Percentiles rank a stretch among this genome's conserved stretches.
Conservation (phyloP, 2,888 invertebrate species). For the Nebria brevicollis region DNA sequence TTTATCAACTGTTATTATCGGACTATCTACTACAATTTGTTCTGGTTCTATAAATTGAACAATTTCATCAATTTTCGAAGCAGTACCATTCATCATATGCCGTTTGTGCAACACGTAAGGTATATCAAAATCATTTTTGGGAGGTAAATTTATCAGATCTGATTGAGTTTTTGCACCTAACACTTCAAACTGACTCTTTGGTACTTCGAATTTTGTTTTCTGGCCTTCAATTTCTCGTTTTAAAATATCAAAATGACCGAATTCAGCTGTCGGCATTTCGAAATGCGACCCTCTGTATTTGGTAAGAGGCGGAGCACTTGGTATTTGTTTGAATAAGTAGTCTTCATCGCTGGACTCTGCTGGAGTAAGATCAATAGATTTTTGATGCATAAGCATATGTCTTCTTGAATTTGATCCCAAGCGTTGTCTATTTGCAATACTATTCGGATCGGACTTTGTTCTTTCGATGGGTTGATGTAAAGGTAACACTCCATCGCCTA, state of each 20-base stretch:
- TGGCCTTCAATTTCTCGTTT: slow-evolving; percentile 64
- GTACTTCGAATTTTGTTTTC: slow-evolving; percentile 76
- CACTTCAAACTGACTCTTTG: slow-evolving; percentile 78
- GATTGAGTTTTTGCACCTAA: slow-evolving; percentile 63
- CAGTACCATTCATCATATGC: slow-evolving; percentile 87
- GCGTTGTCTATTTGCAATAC: slow-evolving; percentile 76
- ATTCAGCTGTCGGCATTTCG: slow-evolving; percentile 63
- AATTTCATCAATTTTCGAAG: slow-evolving; percentile 63
- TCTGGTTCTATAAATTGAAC: slow-evolving; percentile 49
- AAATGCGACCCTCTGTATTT: slow-evolving; percentile 66
- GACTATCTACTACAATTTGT: slow-evolving; percentile 32
- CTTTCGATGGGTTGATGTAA: slow-evolving; percentile 81
- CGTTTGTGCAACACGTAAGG: slow-evolving; percentile 87
- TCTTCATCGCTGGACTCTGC: slow-evolving; percentile 88
- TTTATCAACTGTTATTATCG: slow-evolving; percentile 36
- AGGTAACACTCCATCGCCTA: slow-evolving; percentile 61
- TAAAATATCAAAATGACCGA: slow-evolving; percentile 74
- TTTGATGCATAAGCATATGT: slow-evolving; percentile 84
- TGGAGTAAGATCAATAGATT: slow-evolving; percentile 85
- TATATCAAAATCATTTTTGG: slow-evolving; percentile 76
- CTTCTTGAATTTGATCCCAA: slow-evolving; percentile 79
- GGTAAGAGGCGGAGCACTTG: slow-evolving; percentile 76
- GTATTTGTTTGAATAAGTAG: slow-evolving; percentile 79
- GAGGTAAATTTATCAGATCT: slow-evolving; percentile 62
- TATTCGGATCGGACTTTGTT: slow-evolving; percentile 88